Evolutionary conservation across 2,797 vertebrate species (phyloP), one percentile per base, ranked within the genome.

Genomic region (Clarias platycephalus): DNA sequence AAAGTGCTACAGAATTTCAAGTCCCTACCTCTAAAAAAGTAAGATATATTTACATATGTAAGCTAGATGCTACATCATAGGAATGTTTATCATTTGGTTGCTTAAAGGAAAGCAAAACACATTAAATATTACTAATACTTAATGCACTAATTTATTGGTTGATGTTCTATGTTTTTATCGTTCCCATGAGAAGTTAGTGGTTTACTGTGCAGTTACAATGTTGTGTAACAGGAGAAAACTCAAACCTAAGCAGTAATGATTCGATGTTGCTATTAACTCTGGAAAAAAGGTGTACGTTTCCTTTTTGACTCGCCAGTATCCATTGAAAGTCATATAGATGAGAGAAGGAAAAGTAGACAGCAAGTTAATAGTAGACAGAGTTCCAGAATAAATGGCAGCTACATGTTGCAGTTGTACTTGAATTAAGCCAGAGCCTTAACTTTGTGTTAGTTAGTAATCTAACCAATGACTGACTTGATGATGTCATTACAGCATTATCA

Each of bases 11-110:
- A 12, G 72, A 78, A 64, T 93, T 92, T 90, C 83, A 89, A 84
- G 90, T 80, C 49, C 87, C 90, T 34, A 80, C 84, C 49, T 88
- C 89, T 79, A 95, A 94, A 91, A 95, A 95, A 93, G 95, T 96
- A 90, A 89, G 80, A 86, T 49, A 77, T 87, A 3, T 77, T 40
- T 60, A 12, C 49, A 20, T 62, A 24, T 7, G 31, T 64, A 37
- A 37, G 31, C 34, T 62, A 5, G 16, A n/a, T 74, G 28, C 34
- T 75, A 28, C 22, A 40, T 63, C 26, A 24, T 62, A 18, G 58
- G 8, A 5, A 62, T 57, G 44, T 55, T 74, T 18, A 8, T 34
- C 72, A 78, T 44, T 18, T 62, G 6, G 8, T 63, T 49, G 44
- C 37, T 79, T 79, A 10, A 79, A 26, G 24, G 58, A 24, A 66